A percentile compares a stretch with the other conserved stretches of the same genome.
Evolutionary conservation across 30 jellyfish, hydroid and myxozoan species (phyloP).

Genomic region (Cassiopea xamachana): DNA sequence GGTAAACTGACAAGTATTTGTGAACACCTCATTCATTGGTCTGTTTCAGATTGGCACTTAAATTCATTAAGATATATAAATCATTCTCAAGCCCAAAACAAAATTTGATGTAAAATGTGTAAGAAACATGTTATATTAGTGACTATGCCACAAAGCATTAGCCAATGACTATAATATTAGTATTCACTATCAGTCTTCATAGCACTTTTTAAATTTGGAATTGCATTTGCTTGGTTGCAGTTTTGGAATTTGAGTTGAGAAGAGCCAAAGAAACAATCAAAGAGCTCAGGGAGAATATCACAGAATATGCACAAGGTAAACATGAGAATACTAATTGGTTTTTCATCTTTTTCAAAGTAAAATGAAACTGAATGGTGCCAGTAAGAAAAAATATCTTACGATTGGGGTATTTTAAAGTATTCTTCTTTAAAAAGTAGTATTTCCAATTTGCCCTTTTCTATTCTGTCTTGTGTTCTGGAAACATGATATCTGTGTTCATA

Average conservation of each 20-base stretch:
- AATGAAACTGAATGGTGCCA: neutral
- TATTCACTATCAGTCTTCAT: too few relatives aligned
- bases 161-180: too few relatives aligned
- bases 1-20: too few relatives aligned
- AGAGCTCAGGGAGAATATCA: slow-evolving; percentile 86
- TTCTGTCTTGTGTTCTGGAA: neutral
- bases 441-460: neutral
- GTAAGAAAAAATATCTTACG: too few relatives aligned
- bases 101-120: too few relatives aligned
- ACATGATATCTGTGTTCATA: neutral
- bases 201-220: too few relatives aligned
- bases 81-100: too few relatives aligned
- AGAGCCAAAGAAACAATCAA: slow-evolving; percentile 96
- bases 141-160: too few relatives aligned
- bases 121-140: too few relatives aligned
- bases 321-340: neutral
- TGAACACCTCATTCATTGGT: too few relatives aligned
- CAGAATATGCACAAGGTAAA: slow-evolving; percentile 92
- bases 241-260: slow-evolving; percentile 91
- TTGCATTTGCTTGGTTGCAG: slow-evolving; percentile 14
- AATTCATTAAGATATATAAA: too few relatives aligned
- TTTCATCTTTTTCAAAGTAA: neutral
- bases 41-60: too few relatives aligned
- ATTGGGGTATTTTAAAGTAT: neutral
- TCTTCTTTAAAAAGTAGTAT: neutral